Conservation (phyloP, 1,140 invertebrate species). For the Acyrthosiphon pisum region DNA sequence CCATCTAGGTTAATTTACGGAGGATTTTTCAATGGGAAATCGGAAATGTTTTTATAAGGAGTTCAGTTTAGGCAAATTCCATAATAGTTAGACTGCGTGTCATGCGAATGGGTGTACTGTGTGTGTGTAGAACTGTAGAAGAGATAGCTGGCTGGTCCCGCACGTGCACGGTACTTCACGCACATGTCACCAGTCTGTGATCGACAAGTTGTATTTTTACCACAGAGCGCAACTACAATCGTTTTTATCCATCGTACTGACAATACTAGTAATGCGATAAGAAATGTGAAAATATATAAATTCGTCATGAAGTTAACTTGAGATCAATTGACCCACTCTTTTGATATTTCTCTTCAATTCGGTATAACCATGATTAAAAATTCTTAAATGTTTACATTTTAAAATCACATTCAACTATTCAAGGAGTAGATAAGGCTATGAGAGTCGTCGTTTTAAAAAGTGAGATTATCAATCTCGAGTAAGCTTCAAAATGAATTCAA, state of each 20-base stretch:
- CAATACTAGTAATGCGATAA: neutral
- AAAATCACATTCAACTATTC: neutral
- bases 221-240: neutral
- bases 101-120: neutral
- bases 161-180: too few relatives aligned
- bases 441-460: neutral
- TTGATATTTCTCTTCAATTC: neutral
- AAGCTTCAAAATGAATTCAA: neutral
- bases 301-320: neutral
- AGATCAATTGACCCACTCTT: neutral
- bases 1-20: neutral
- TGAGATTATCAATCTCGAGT: neutral
- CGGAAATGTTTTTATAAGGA: neutral
- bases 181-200: neutral
- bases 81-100: neutral
- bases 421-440: neutral
- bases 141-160: neutral
- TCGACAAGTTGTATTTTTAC: neutral
- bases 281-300: neutral
- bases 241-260: neutral
- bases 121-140: neutral
- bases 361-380: neutral
- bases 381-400: neutral
- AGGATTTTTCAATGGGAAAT: neutral
- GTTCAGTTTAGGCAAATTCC: neutral